Base-by-base conservation (phyloP, 2,797 vertebrate genomes). In the Tenualosa thibaudeaui region DNA sequence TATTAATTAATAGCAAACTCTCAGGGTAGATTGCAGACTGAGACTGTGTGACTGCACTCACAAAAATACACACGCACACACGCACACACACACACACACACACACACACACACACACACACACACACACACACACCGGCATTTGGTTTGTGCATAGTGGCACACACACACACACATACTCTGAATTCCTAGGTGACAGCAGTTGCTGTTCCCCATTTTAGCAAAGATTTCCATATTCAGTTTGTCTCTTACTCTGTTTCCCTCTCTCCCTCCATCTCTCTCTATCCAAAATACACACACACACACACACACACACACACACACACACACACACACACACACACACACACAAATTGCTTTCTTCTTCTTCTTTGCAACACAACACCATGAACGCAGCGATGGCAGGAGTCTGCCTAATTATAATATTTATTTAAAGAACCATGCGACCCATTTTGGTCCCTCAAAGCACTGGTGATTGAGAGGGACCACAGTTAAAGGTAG, bases 341-440 rank as follows among this genome's bases (percentile, higher is more conserved):
- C 62, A 10, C 24, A 17, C 71, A 88, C 75, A 50, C 81, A 89
- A 86, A 82, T 78, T 83, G 82, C 83, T 84, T 84, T 78, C 81
- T 89, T 85, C 89, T 84, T 86, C 87, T 91, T 86, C 90, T 87
- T 49, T 5, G 7, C 85, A 90, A 91, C 91, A 90, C 91, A 94
- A 40, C 62, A 31, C 13, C 31, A 31, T 40, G 93, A 93, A 92
- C 87, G 85, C 8, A 89, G 94, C 93, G 86, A 89, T 90, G 43
- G 75, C 81, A 84, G 71, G 88, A 85, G 92, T 93, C 93, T 93
- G 89, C 91, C 92, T 95, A 92, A 95, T 95, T 95, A 95, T 93
- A 94, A 95, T 95, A 95, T 95, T 95, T 95, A 95, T 95, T 95
- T 95, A 95, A 95, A 94, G 94, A 91, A 94, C 90, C 91, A 85